Conservation (phyloP, 2,113 vertebrate species). For the zebrafish (Danio rerio) region DNA sequence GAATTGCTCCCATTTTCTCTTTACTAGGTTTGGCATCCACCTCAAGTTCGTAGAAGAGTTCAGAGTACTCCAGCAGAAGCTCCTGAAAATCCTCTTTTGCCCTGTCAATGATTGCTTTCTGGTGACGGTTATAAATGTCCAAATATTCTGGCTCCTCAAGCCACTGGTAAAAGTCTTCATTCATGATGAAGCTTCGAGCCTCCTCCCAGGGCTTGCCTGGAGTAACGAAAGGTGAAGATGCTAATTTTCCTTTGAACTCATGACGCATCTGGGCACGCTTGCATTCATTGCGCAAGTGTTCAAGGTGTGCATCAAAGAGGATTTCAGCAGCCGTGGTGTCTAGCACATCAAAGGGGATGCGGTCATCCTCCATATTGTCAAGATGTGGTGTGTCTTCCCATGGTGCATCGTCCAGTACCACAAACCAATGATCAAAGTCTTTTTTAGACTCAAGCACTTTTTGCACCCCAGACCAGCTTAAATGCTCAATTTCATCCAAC, state of each 20-base stretch:
- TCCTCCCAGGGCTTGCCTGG: constrained; percentile 98
- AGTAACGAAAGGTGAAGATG: constrained; percentile 90
- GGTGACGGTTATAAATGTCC: constrained; percentile 93
- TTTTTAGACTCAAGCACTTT: constrained; percentile 90
- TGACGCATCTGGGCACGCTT: constrained; percentile 87
- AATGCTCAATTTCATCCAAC: constrained; percentile 90
- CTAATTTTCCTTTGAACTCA: constrained; percentile 89
- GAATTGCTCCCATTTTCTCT: constrained; percentile 99
- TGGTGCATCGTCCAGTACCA: constrained; percentile 92
- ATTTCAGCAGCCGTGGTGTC: constrained; percentile 86
- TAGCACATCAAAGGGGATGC: constrained; percentile 93
- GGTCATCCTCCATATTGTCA: constrained; percentile 87
- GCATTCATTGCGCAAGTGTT: constrained; percentile 88
- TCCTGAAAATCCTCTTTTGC: constrained; percentile 98
- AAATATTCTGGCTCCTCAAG: constrained; percentile 90
- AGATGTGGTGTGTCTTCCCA: constrained; percentile 92
- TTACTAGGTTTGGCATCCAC: constrained; percentile 98
- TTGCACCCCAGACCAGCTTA: constrained; percentile 87
- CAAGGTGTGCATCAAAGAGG: constrained; percentile 87
- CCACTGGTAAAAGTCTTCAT: constrained; percentile 96
- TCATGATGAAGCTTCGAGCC: constrained; percentile 97
- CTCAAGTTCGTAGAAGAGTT: constrained; percentile 96
- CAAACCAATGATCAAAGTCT: constrained; percentile 92
- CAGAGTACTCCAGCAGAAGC: constrained; percentile 93
- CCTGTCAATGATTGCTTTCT: constrained; percentile 94